These are phyloP conservation scores for Panzeria rudis DNA, from an alignment of 2,888 invertebrate genomes.

Conservation along the genomic window DNA sequence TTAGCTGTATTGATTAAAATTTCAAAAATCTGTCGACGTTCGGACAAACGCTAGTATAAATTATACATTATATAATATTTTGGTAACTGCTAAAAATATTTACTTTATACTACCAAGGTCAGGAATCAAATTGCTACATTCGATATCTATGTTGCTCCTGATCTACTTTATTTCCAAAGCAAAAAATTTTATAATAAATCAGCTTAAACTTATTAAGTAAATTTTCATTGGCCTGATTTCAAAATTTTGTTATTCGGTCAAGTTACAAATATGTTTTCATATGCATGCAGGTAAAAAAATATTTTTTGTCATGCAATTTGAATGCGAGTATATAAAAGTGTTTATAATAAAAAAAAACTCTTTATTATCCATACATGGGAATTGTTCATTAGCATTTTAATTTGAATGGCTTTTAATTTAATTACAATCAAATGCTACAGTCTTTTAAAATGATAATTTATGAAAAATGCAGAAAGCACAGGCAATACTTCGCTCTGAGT, in stretches of 20 bases:
- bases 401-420: neutral
- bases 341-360: neutral
- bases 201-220: neutral
- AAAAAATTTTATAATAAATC: neutral
- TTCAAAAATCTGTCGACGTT: too few species aligned
- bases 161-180: neutral
- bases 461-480: too few species aligned
- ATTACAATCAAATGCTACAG: too few species aligned
- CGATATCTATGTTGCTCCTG: neutral
- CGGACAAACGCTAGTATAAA: too few species aligned
- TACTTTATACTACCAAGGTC: too few species aligned
- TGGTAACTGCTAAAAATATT: too few species aligned
- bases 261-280: neutral
- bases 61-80: too few species aligned
- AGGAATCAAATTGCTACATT: too few species aligned
- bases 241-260: neutral
- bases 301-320: conserved; percentile 5
- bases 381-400: neutral
- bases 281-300: neutral
- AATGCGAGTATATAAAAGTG: neutral
- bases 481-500: too few species aligned
- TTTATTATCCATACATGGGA: conserved; percentile 15
- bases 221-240: conserved; percentile 5
- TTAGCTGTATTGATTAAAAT: too few species aligned
- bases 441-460: too few species aligned